Evolutionary conservation across 2,888 invertebrate species (phyloP), one percentile per base, ranked within the genome.

Genomic region (Volucella bombylans): DNA sequence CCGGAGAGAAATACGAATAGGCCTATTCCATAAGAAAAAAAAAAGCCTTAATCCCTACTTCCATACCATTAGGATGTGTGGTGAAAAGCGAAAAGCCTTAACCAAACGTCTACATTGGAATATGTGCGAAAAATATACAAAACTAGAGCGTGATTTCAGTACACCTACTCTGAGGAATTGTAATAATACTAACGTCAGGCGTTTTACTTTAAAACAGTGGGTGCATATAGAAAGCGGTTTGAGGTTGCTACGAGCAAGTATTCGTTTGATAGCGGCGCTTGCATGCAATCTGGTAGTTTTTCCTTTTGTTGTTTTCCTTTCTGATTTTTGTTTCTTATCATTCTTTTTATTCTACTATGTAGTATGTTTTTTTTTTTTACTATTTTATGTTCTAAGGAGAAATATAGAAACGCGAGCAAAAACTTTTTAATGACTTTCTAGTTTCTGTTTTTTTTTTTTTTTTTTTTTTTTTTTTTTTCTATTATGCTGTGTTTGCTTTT

Each of bases 71-170:
- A 65, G 65, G 61, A 77, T 77, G 81, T 85, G 81, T 85, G 85
- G 85, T 85, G 85, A 85, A 85, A 85, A 85, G 81, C 81, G 77
- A 81, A 85, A 85, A 81, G 79, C 80, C 74, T 71, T 18, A 80
- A 67, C 65, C 54, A 67, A 79, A 74, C 64, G 43, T 62, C 43
- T 47, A 69, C 64, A 73, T 79, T 65, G 73, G 71, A 74, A 80
- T 55, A 71, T 74, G 80, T 83, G 80, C 76, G 74, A 83, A 76
- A 80, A 59, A 69, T 59, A 23, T 43, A 31, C 67, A 50, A 50
- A 54, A 71, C 23, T 45, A 38, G 39, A 61, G 41, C 41, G 72
- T 67, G 49, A 31, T 78, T 73, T 82, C 73, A 65, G 74, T 65
- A 83, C 72, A 78, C 78, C 78, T 72, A 74, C 74, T 79, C 65